Base-by-base conservation (phyloP, 2,113 vertebrate genomes). In the Carassius carassius region DNA sequence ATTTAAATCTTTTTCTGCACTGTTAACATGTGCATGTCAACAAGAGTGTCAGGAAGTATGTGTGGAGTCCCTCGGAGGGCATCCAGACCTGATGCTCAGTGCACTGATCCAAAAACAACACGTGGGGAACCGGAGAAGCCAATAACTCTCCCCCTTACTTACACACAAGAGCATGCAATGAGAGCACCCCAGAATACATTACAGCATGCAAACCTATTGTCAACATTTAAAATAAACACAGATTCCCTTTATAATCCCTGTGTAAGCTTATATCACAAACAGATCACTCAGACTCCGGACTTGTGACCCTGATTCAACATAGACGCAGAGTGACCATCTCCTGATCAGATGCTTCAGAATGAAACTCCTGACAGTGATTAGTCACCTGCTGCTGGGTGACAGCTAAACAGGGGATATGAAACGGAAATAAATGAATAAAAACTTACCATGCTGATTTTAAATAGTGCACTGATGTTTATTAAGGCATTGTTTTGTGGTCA, bases 91-190 rank as follows among this genome's bases (percentile, higher is more conserved):
- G 87, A 83, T 86, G 80, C 35, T 87, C 60, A 77, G n/a, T 77
- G 67, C 78, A 65, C 67, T 0, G 80, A 77, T 92, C 91, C 92
- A 94, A 93, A 94, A 91, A 89, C 82, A 93, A 91, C 92, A 69
- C 70, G 74, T 35, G 32, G 82, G 75, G 78, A 85, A 83, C 81
- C 85, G 54, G 49, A 32, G 87, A 84, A 67, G 88, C 91, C 91
- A 91, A 78, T 37, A 75, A 54, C 41, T 41, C 83, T 60, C 9
- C 63, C 35, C 77, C 32, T 65, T 60, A 35, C 8, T 51, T 56
- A 37, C 70, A 32, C 44, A 67, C 3, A 41, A 76, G 49, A 81
- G 63, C 69, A 74, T 23, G 32, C 54, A 62, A 62, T 10, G 19
- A 41, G 21, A 62, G 56, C 21, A 62, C 19, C 32, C 11, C 35